phyloP scores from a whole-genome alignment of 2,113 vertebrate species.

The Chascanopsetta lugubris region DNA sequence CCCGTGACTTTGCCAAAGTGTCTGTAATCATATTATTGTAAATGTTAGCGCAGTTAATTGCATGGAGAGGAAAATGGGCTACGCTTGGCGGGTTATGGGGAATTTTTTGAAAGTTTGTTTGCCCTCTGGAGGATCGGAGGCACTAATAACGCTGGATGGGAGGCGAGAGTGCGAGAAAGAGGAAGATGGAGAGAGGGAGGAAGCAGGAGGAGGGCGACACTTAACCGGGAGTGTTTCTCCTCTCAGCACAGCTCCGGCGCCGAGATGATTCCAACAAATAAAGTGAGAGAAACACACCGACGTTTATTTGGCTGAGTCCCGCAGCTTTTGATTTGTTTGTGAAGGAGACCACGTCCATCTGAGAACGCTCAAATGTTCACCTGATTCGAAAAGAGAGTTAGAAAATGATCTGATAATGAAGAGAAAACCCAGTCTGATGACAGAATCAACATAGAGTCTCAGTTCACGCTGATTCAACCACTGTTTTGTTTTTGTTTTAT shows the following conservation, averaged over 20 bases:
- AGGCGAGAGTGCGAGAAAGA: conserved; percentile 64
- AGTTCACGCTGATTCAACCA: too few species aligned
- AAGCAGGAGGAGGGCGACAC: conserved; percentile 68
- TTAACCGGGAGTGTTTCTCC: conserved; percentile 60
- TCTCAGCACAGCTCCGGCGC: conserved; percentile 40
- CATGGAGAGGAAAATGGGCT: conserved; percentile 99
- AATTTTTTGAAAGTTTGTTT: conserved; percentile 97
- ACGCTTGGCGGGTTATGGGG: conserved; percentile 90
- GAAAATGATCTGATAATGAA: conserved; percentile 5
- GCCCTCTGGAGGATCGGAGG: conserved; percentile 85
- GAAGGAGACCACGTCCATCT: not conserved
- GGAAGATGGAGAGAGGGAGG: conserved; percentile 70
- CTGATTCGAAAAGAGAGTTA: conserved; percentile 3
- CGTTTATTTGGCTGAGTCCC: conserved; percentile 25
- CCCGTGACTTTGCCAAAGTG: conserved; percentile 96
- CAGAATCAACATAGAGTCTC: too few species aligned
- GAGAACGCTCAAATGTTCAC: not conserved
- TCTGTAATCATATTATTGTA: conserved; percentile 99
- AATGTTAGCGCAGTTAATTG: conserved; percentile 99
- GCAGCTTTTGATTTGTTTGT: conserved; percentile 14
- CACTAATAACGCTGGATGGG: conserved; percentile 84
- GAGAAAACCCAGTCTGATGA: too few species aligned
- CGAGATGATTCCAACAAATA: conserved; percentile 58
- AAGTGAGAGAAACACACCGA: conserved; percentile 33
- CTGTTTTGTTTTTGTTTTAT: too few species aligned